phyloP scores from a whole-genome alignment of 2,888 invertebrate genomes.

The Caenorhabditis sp. region DNA sequence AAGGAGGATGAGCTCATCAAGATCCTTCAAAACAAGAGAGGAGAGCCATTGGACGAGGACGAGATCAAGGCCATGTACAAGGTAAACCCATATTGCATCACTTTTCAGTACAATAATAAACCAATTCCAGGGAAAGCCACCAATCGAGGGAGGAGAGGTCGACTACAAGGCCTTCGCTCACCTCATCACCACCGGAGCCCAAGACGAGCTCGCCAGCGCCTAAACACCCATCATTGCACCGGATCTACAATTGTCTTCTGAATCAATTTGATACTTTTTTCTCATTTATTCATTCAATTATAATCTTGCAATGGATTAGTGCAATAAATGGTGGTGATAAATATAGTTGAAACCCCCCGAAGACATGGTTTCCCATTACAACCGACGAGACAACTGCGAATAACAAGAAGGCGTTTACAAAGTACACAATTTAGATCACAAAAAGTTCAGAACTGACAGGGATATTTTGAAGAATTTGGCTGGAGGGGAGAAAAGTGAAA shows the following conservation, averaged over 20 bases:
- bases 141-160: conserved; percentile 85
- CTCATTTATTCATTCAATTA: conserved; percentile 64
- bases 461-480: neutral
- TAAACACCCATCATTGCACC: conserved; percentile 65
- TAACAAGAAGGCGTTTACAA: neutral
- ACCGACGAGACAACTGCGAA: neutral
- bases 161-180: conserved; percentile 85
- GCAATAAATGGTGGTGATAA: conserved; percentile 69
- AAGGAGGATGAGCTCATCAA: conserved; percentile 84
- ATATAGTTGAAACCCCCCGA: conserved; percentile 40
- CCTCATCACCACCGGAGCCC: conserved; percentile 85
- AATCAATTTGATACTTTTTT: conserved; percentile 35
- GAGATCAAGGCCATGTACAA: conserved; percentile 83
- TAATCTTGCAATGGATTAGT: conserved; percentile 69
- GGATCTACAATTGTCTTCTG: conserved; percentile 48
- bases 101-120: neutral
- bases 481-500: neutral
- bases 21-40: conserved; percentile 83
- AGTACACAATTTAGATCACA: conserved; percentile 13
- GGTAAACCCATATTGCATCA: conserved; percentile 49
- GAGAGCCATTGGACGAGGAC: conserved; percentile 82
- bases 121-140: conserved; percentile 83
- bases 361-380: neutral
- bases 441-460: neutral
- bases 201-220: conserved; percentile 81